phyloP scores from a whole-genome alignment of 1,140 invertebrate genomes.

The Apis laboriosa region DNA sequence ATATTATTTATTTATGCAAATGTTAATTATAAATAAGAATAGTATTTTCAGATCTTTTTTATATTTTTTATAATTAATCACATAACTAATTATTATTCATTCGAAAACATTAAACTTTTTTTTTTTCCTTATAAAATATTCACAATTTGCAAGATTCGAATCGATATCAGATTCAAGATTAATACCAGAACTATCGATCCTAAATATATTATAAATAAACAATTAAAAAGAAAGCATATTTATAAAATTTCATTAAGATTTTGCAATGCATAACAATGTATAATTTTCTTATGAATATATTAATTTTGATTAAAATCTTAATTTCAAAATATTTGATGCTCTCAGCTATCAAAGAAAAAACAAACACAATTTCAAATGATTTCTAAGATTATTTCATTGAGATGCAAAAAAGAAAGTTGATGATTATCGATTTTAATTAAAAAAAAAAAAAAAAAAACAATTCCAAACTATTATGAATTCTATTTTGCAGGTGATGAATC shows the following conservation, averaged over 20 bases:
- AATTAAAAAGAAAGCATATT: not conserved
- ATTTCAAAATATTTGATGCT: not conserved
- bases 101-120: too few species aligned
- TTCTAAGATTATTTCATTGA: too few species aligned
- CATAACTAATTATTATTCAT: too few species aligned
- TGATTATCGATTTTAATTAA: not conserved
- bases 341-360: too few species aligned
- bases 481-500: not conserved
- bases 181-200: too few species aligned
- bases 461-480: conserved; percentile 1
- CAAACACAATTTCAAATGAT: not conserved
- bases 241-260: not conserved
- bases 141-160: too few species aligned
- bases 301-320: not conserved
- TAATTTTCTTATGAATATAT: not conserved
- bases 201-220: too few species aligned
- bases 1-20: not conserved
- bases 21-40: not conserved
- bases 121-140: too few species aligned
- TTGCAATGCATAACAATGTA: not conserved
- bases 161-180: too few species aligned
- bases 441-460: not conserved
- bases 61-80: too few species aligned
- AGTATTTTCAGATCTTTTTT: too few species aligned
- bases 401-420: too few species aligned